phyloP scores from a whole-genome alignment of 2,797 vertebrate species.

The Mus spretus region DNA sequence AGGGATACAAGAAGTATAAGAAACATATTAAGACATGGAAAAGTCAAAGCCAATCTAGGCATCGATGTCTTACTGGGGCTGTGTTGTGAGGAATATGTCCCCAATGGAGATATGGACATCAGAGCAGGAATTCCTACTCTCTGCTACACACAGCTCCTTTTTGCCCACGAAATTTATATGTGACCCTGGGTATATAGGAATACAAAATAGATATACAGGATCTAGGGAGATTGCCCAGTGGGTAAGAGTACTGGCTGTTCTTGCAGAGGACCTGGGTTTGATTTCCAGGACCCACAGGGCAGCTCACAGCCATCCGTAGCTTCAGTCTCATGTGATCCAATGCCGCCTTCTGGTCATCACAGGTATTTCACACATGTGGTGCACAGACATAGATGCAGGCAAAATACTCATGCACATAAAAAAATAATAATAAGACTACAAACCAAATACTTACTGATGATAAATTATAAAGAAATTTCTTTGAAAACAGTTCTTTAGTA shows the following conservation, averaged over 20 bases:
- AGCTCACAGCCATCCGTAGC: neutral
- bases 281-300: neutral
- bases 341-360: neutral
- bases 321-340: neutral
- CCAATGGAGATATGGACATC: neutral
- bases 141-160: neutral
- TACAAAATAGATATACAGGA: neutral
- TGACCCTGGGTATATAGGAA: too few relatives aligned
- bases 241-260: neutral
- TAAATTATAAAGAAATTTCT: neutral
- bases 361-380: neutral
- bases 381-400: neutral
- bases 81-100: neutral
- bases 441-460: neutral
- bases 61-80: neutral
- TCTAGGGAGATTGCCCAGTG: neutral
- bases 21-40: neutral
- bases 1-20: neutral
- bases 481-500: neutral
- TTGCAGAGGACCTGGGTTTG: neutral
- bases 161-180: neutral
- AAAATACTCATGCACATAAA: neutral
- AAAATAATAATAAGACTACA: neutral
- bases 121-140: neutral
- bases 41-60: too few relatives aligned